Base-by-base conservation (phyloP, 2,113 vertebrate genomes). In the Phaethon lepturus region DNA sequence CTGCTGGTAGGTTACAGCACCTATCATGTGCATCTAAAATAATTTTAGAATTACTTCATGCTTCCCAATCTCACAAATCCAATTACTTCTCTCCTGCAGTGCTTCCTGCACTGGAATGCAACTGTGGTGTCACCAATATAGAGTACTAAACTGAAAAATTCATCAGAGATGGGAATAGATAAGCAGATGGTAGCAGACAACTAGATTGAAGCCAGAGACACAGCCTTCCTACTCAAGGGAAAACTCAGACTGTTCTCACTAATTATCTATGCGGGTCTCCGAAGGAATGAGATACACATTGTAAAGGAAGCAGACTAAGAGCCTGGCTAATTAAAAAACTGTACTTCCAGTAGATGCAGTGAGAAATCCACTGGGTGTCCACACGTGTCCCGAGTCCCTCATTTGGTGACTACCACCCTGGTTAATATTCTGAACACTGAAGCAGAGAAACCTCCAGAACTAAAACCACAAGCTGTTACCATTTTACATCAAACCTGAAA, bases 131-230 rank as follows among this genome's bases (percentile, higher is more conserved):
- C 53, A 82, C 25, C 60, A 75, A 29, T 16, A 53, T 16, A 45
- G 22, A 68, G 53, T 6, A 44, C 13, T 77, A 67, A 80, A 87
- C 13, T 52, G 24, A 40, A 94, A 78, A 86, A 53, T 56, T 58
- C 55, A 91, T 55, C 64, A 81, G 31, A 74, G 84, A 38, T 0
- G 2, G 62, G 49, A 96, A 89, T 4, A 86, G 81, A 93, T 72
- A 93, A 78, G 74, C 64, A 91, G 86, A 94, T 84, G 73, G 91
- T 94, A 83, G 69, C 12, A 93, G 88, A 59, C 66, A 81, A 85
- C 52, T 67, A 92, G 64, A 85, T 71, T 82, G 93, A 95, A 95
- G 44, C 25, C 88, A 95, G 73, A 84, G 73, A 90, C 49, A 42
- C 24, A 77, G 74, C 45, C 53, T 82, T 91, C 67, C 73, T 85